Base-by-base conservation (phyloP, 1,140 invertebrate genomes). In the Chironomus striatipennis region DNA sequence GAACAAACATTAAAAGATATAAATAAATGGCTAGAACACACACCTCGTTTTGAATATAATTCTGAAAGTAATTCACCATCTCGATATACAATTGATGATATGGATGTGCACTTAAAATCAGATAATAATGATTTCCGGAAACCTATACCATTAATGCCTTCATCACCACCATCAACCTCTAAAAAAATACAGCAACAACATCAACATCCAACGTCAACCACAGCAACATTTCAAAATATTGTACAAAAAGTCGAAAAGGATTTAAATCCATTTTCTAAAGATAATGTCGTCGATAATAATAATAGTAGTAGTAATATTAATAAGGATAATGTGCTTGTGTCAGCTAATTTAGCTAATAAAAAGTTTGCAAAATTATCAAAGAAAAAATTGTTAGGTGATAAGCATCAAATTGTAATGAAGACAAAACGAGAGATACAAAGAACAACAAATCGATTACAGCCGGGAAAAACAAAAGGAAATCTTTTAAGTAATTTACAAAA, bases 1-100 rank as follows among this genome's bases (percentile, higher is more conserved):
- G 92, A 94, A 81, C 91, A 94, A 84, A 93, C 92, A 20, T 84
- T 94, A 5, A 93, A 93, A 86, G 93, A 94, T 80, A 93, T 95
- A 21, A 94, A 92, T 78, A 93, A 93, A 79, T 94, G 92, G 92
- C 82, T 95, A 67, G 92, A 94, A 79, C 91, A 94, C 77, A 89
- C 92, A 3, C 92, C 93, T 0, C 88, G 88, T 76, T 86, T 89
- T 73, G 89, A 89, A 78, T 91, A 90, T 76, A 90, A 88, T 75
- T 91, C 90, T 1, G 88, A 87, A 7, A 88, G 88, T 77, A 91
- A 90, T 81, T 93, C 91, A 0, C 90, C 91, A 7, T 85, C 86
- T 0, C 85, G 85, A 57, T 83, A 83, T 73, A 83, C 80, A 1
- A 75, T 85, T 7, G 85, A 87, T 75, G 86, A 87, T 65, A 85